Conservation (phyloP, 2,888 invertebrate genomes). For the Abscondita cerata region DNA sequence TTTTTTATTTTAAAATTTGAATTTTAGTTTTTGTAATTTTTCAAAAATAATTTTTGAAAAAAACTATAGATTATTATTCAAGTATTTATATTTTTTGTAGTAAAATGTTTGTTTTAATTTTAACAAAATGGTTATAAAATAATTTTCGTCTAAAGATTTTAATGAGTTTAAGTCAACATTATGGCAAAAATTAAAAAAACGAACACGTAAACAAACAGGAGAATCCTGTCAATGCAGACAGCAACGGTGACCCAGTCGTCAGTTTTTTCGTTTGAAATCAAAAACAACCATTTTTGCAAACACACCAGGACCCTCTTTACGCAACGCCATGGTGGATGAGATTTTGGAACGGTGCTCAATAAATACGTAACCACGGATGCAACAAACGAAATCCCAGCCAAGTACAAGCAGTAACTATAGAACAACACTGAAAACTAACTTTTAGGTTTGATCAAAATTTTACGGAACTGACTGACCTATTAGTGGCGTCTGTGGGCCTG, state of each 20-base stretch:
- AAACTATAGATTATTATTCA: no score
- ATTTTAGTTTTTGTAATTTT: no score
- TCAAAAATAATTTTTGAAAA: no score
- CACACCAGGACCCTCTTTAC: not conserved
- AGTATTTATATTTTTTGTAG: no score
- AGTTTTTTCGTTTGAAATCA: not conserved
- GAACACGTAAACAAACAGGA: slow-evolving; percentile 64
- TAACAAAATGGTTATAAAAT: no score
- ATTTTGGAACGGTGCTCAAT: slow-evolving; percentile 12
- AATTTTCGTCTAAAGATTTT: no score
- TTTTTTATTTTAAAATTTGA: no score
- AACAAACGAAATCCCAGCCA: slow-evolving; percentile 10
- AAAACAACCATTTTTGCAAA: slow-evolving; percentile 14
- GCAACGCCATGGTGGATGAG: no score
- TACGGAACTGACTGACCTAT: slow-evolving; percentile 64
- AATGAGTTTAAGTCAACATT: no score
- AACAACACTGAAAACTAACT: slow-evolving; percentile 21
- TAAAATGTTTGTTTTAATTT: no score
- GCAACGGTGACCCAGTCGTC: not conserved
- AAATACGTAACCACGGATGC: slow-evolving; percentile 5
- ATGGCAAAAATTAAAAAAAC: slow-evolving; percentile 62
- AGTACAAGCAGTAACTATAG: slow-evolving; percentile 23
- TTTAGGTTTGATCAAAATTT: no score
- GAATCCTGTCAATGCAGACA: slow-evolving; percentile 54
- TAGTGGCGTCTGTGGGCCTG: slow-evolving; percentile 63